phyloP scores from a whole-genome alignment of 1,140 invertebrate species.

The Danaus plexippus region DNA sequence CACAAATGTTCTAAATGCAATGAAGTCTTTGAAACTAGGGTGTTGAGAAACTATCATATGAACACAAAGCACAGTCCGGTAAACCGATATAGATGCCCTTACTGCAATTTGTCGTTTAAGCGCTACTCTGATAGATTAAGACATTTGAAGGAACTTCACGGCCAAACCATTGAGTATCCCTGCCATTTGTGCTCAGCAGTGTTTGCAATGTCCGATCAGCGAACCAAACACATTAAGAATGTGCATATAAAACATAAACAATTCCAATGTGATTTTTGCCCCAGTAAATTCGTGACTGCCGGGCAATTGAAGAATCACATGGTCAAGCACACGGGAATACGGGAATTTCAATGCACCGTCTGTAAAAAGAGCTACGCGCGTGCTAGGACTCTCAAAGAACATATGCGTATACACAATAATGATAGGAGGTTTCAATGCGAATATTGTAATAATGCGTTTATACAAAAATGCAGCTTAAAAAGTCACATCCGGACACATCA shows the following conservation, averaged over 20 bases:
- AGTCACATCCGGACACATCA: constrained; percentile 59
- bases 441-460: constrained; percentile 70
- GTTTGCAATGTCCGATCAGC: constrained; percentile 51
- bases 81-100: constrained; percentile 53
- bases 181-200: constrained; percentile 56
- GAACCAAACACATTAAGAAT: constrained; percentile 57
- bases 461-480: constrained; percentile 62
- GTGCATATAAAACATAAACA: constrained; percentile 58
- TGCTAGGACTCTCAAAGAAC: constrained; percentile 68
- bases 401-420: constrained; percentile 66
- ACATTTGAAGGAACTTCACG: constrained; percentile 60
- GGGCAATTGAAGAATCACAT: constrained; percentile 52
- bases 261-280: constrained; percentile 57
- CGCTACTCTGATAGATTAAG: constrained; percentile 59
- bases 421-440: constrained; percentile 64
- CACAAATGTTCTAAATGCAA: constrained; percentile 56
- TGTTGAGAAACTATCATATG: constrained; percentile 41
- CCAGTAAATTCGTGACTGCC: constrained; percentile 50
- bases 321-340: constrained; percentile 45
- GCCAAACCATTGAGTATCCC: constrained; percentile 49
- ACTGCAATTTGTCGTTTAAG: constrained; percentile 70
- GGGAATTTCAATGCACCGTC: constrained; percentile 53
- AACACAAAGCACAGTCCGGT: constrained; percentile 33
- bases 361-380: constrained; percentile 71
- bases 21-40: constrained; percentile 37